Evolutionary conservation across 2,888 invertebrate species (phyloP).

Genomic region (Eutolmus rufibarbis): DNA sequence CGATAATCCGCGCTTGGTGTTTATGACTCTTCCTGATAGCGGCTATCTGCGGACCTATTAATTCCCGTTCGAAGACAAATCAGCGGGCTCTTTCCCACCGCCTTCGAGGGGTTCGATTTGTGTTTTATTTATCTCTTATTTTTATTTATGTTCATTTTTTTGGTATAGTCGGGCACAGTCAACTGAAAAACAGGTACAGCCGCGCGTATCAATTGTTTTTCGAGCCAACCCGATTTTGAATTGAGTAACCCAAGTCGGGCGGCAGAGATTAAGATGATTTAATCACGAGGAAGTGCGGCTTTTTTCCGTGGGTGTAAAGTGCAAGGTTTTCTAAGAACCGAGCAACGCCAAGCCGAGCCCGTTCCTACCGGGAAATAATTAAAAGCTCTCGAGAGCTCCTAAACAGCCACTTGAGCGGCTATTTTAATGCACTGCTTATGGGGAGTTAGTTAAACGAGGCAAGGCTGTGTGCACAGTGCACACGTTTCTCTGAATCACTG

Average conservation of each 20-base stretch:
- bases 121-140: not conserved
- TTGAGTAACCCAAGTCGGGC: not conserved
- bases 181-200: not conserved
- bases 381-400: not conserved
- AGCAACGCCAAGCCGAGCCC: not conserved
- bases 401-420: not conserved
- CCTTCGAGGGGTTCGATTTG: not conserved
- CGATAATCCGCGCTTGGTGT: not conserved
- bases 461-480: not conserved
- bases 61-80: not conserved
- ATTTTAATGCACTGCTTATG: not conserved
- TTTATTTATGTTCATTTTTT: not conserved
- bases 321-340: not conserved
- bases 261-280: not conserved
- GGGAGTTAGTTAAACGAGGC: not conserved
- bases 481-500: not conserved
- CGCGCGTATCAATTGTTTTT: not conserved
- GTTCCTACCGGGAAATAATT: not conserved
- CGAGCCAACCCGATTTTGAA: not conserved
- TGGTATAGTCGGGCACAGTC: not conserved
- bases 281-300: not conserved
- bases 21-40: not conserved
- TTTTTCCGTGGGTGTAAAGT: not conserved
- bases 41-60: not conserved
- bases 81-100: not conserved